These are phyloP conservation scores for Cybosia mesomella DNA, from an alignment of 2,888 invertebrate species.

Conservation along the genomic window DNA sequence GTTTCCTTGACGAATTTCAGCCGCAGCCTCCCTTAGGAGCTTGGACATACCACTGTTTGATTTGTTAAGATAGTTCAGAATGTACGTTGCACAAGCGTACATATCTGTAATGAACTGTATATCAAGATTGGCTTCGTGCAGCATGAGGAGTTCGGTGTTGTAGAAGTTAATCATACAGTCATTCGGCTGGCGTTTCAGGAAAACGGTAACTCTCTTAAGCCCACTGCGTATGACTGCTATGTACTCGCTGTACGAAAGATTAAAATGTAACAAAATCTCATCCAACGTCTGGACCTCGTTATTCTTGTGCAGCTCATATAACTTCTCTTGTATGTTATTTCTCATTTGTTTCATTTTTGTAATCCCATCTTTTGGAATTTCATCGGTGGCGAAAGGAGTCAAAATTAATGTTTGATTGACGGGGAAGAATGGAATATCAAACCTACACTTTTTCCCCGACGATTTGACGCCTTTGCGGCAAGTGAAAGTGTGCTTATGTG, in stretches of 20 bases:
- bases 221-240: no score
- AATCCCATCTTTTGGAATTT: no score
- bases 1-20: constrained; percentile 39
- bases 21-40: constrained; percentile 39
- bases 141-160: constrained; percentile 40
- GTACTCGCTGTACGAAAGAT: no score
- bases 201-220: constrained; percentile 34
- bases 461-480: no score
- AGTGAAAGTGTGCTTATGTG: no score
- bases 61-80: constrained; percentile 49
- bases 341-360: neutral
- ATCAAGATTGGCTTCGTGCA: constrained; percentile 61
- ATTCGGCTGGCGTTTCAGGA: constrained; percentile 25
- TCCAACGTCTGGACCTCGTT: no score
- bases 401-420: no score
- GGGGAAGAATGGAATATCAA: no score
- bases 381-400: no score
- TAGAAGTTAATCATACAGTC: constrained; percentile 38
- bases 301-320: neutral
- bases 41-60: constrained; percentile 29
- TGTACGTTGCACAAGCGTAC: constrained; percentile 57
- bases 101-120: constrained; percentile 57
- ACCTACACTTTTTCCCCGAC: no score
- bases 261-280: no score
- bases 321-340: neutral